phyloP scores from a whole-genome alignment of 2,888 invertebrate genomes.

The Dendrolimus pini region DNA sequence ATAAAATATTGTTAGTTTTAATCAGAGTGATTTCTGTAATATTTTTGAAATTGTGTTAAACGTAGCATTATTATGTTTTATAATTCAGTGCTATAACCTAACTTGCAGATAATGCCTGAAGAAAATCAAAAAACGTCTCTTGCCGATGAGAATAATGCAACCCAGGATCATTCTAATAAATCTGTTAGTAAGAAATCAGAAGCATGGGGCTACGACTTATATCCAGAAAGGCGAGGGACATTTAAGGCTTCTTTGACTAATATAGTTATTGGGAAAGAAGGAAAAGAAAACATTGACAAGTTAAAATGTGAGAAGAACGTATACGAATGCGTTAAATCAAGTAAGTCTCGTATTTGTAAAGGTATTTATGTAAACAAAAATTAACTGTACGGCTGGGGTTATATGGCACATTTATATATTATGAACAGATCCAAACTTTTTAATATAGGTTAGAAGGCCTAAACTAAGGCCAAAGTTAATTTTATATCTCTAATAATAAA shows the following conservation, averaged over 20 bases:
- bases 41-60: too few species aligned
- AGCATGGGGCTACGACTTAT: conserved; percentile 87
- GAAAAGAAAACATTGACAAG: conserved; percentile 82
- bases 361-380: background rate
- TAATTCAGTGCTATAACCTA: background rate
- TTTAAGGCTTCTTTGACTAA: conserved; percentile 73
- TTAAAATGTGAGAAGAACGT: conserved; percentile 89
- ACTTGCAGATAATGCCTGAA: conserved; percentile 25
- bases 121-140: conserved; percentile 16
- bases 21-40: too few species aligned
- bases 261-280: conserved; percentile 79
- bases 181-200: conserved; percentile 30
- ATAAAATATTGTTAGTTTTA: too few species aligned
- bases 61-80: too few species aligned
- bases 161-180: conserved; percentile 9
- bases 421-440: too few species aligned
- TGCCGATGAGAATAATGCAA: conserved; percentile 11
- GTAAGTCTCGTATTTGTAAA: conserved; percentile 46
- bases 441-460: too few species aligned
- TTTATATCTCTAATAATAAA: too few species aligned
- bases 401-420: background rate
- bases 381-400: background rate
- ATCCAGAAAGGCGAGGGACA: conserved; percentile 85
- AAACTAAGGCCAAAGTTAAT: too few species aligned
- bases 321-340: conserved; percentile 83